Conservation (phyloP, 2,888 invertebrate species). For the Erebia aethiops region DNA sequence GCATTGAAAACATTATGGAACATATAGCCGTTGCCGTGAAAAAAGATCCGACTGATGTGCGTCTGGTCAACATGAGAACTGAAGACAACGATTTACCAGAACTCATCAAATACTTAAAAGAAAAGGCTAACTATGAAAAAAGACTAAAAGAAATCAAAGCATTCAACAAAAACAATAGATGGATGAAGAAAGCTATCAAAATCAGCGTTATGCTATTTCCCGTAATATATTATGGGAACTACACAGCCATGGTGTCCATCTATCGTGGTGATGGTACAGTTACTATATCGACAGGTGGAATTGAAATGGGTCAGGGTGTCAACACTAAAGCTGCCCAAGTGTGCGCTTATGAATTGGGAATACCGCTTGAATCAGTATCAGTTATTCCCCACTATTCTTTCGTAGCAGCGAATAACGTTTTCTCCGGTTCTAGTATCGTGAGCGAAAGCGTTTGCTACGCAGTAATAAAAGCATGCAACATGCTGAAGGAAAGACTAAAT, state of each 20-base stretch:
- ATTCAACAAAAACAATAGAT: slow-evolving; percentile 87
- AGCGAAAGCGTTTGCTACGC: slow-evolving; percentile 84
- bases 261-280: slow-evolving; percentile 88
- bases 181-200: slow-evolving; percentile 88
- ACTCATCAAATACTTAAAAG: slow-evolving; percentile 74
- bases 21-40: slow-evolving; percentile 83
- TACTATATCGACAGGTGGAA: slow-evolving; percentile 86
- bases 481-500: slow-evolving; percentile 80
- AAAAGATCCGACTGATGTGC: slow-evolving; percentile 84
- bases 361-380: slow-evolving; percentile 84
- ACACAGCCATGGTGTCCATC: slow-evolving; percentile 84
- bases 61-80: slow-evolving; percentile 79
- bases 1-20: slow-evolving; percentile 87
- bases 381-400: slow-evolving; percentile 84
- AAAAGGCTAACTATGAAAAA: slow-evolving; percentile 78
- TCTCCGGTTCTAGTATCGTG: slow-evolving; percentile 86
- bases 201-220: slow-evolving; percentile 87
- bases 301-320: slow-evolving; percentile 91
- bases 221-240: slow-evolving; percentile 80
- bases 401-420: slow-evolving; percentile 83
- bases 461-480: slow-evolving; percentile 84
- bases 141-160: slow-evolving; percentile 74
- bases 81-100: slow-evolving; percentile 70
- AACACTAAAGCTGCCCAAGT: slow-evolving; percentile 91
- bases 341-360: slow-evolving; percentile 87